Percentiles rank a stretch among this genome's conserved stretches.
Evolutionary conservation across 2,113 vertebrate genomes (phyloP).

Genomic region (Octodon degus): DNA sequence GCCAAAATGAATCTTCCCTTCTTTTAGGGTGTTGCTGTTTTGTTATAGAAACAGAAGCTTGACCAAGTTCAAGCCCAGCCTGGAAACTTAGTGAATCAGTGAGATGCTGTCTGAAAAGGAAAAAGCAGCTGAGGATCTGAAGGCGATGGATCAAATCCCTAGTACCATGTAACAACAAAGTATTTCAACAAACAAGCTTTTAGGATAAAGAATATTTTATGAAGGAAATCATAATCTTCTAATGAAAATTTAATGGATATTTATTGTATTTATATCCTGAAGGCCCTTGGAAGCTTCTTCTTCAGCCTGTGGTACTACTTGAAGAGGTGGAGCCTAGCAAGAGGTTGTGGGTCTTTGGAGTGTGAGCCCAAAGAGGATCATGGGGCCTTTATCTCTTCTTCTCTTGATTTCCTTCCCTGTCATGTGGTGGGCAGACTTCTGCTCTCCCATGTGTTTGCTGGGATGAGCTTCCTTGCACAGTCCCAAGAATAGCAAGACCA

Average conservation of each 20-base stretch:
- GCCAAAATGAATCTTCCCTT: no score
- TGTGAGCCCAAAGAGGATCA: background rate
- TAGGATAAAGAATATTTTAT: background rate
- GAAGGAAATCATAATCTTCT: background rate
- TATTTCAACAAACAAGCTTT: background rate
- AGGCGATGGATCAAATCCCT: background rate
- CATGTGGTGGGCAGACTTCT: background rate
- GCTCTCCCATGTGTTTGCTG: background rate
- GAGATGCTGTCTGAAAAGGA: background rate
- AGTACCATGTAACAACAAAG: background rate
- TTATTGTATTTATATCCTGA: background rate
- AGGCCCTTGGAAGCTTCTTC: background rate
- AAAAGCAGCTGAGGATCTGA: background rate
- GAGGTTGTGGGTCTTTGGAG: background rate
- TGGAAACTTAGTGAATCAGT: background rate
- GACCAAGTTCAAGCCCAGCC: background rate
- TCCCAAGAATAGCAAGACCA: background rate
- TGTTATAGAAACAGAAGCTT: no score
- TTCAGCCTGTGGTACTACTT: background rate
- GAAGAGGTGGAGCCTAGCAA: background rate
- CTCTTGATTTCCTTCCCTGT: background rate
- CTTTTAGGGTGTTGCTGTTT: no score
- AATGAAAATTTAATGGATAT: background rate
- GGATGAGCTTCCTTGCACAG: background rate
- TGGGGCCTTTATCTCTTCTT: background rate